Conservation (phyloP, 2,113 vertebrate genomes). For the Capricornis sumatraensis region DNA sequence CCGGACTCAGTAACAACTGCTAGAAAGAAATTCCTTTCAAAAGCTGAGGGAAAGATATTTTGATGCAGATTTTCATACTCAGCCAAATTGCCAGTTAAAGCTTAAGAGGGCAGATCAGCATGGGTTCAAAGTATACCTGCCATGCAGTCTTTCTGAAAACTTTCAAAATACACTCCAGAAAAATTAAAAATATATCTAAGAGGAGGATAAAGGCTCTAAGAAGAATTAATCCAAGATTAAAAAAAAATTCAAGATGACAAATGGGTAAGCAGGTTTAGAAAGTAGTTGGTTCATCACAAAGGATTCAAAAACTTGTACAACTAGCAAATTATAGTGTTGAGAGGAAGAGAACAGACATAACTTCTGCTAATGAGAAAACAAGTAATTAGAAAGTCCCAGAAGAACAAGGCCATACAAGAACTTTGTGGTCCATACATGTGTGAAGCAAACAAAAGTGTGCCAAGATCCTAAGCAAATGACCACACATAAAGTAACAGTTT, state of each 20-base stretch:
- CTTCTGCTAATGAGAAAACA: not conserved
- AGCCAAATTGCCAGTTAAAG: not conserved
- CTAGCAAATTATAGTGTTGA: not conserved
- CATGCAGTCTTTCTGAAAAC: not conserved
- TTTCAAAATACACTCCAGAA: not conserved
- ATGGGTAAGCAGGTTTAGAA: not conserved
- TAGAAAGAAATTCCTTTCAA: not conserved
- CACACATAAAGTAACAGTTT: not conserved
- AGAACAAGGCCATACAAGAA: not conserved
- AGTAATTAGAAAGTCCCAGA: not conserved
- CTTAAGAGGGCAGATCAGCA: not conserved
- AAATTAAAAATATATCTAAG: too few species aligned
- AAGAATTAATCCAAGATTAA: not conserved
- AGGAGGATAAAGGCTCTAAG: not conserved
- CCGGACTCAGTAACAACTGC: not conserved
- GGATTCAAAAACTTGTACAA: not conserved
- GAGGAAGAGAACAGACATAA: not conserved
- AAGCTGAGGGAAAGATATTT: not conserved
- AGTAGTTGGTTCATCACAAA: not conserved
- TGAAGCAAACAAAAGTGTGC: not conserved
- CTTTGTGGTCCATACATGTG: not conserved
- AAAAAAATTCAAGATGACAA: not conserved
- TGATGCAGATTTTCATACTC: not conserved
- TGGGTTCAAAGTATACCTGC: not conserved
- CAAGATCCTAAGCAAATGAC: not conserved